These are phyloP conservation scores for Nothocercus julius DNA, from an alignment of 2,113 vertebrate species.

Conservation along the genomic window DNA sequence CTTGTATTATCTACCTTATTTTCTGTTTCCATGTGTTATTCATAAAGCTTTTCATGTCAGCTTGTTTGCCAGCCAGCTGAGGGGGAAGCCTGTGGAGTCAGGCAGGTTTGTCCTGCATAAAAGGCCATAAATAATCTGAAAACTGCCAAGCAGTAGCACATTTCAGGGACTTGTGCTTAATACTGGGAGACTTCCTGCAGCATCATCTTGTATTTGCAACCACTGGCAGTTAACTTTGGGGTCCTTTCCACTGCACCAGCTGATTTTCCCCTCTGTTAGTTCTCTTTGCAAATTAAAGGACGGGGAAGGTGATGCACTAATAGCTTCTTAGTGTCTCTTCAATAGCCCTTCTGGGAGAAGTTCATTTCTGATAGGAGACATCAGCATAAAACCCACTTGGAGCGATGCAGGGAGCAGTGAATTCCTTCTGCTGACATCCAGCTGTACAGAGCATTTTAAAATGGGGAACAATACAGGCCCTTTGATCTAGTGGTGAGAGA, in stretches of 20 bases:
- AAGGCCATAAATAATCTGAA: not conserved
- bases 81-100: not conserved
- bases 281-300: not conserved
- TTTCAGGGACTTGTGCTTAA: not conserved
- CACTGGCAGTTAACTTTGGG: not conserved
- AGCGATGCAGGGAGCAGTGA: not conserved
- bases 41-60: not conserved
- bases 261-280: not conserved
- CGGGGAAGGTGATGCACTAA: not conserved
- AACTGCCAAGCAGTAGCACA: not conserved
- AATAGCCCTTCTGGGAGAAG: not conserved
- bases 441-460: not conserved
- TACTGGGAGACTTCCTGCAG: not conserved
- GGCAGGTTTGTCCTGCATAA: slow-evolving; percentile 5
- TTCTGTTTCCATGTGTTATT: slow-evolving; percentile 40
- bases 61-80: slow-evolving; percentile 14
- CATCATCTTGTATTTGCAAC: not conserved
- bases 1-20: not conserved
- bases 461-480: not conserved
- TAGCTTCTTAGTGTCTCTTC: not conserved
- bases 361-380: not conserved
- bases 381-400: not conserved
- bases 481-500: not conserved
- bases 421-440: not conserved
- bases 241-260: not conserved